phyloP scores from a whole-genome alignment of 2,113 vertebrate genomes.

The Pteronura brasiliensis region DNA sequence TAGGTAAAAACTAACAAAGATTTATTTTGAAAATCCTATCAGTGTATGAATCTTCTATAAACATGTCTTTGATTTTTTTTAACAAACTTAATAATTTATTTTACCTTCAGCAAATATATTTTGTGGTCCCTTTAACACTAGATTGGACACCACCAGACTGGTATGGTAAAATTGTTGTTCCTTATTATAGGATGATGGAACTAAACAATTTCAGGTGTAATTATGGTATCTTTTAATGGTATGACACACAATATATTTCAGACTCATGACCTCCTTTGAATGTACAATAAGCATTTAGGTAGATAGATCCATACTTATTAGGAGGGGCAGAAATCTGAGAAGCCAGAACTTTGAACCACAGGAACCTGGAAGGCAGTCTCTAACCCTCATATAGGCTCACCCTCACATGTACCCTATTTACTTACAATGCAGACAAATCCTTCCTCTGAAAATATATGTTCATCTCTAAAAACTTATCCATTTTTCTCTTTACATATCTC shows the following conservation, averaged over 20 bases:
- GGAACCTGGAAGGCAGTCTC: not conserved
- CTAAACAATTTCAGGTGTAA: not conserved
- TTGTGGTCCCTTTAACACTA: not conserved
- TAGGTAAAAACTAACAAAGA: not conserved
- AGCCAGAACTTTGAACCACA: not conserved
- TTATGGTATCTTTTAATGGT: not conserved
- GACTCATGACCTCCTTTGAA: not conserved
- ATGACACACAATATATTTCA: not conserved
- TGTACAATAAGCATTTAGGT: not conserved
- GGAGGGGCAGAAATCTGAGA: not conserved
- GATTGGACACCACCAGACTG: not conserved
- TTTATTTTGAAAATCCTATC: not conserved
- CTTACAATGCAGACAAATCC: not conserved
- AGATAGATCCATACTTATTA: not conserved
- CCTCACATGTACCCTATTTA: not conserved
- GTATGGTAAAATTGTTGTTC: not conserved
- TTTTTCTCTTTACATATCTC: not conserved
- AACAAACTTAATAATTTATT: not conserved
- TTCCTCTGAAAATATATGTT: not conserved
- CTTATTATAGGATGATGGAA: not conserved
- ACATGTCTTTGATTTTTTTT: not conserved
- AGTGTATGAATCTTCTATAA: not conserved
- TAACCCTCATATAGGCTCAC: not conserved
- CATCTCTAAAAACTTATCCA: not conserved
- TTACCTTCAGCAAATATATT: not conserved